These are phyloP conservation scores for Leptodirus hochenwartii DNA, from an alignment of 2,888 invertebrate species.

Conservation along the genomic window DNA sequence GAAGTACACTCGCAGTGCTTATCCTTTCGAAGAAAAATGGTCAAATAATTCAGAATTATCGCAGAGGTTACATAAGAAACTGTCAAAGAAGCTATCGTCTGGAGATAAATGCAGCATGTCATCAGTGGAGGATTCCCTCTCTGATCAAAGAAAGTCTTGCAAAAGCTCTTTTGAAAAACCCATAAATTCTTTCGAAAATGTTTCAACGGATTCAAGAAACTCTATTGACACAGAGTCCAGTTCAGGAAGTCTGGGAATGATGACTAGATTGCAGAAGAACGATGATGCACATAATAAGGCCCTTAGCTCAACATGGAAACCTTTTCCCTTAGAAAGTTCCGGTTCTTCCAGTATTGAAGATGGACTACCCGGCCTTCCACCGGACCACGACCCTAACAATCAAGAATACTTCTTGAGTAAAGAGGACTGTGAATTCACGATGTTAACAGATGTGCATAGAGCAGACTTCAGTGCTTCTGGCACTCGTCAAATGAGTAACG, in stretches of 20 bases:
- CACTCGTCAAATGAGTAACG: conserved; percentile 46
- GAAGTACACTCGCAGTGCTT: conserved; percentile 21
- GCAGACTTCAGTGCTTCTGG: conserved; percentile 32
- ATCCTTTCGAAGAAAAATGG: conserved; percentile 29
- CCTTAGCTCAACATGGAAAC: conserved; percentile 63
- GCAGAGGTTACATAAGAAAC: conserved; percentile 24
- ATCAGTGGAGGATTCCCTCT: conserved; percentile 23
- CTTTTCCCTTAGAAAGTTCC: conserved; percentile 69
- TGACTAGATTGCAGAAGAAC: conserved; percentile 34
- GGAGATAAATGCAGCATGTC: conserved; percentile 24
- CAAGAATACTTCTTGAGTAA: conserved; percentile 26
- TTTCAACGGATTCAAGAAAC: conserved; percentile 46
- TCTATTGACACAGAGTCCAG: conserved; percentile 60
- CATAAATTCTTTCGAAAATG: conserved; percentile 20
- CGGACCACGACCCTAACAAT: conserved; percentile 41
- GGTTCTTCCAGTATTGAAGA: conserved; percentile 76
- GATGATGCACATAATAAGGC: conserved; percentile 41
- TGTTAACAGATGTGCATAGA: conserved; percentile 22
- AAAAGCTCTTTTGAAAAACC: conserved; percentile 21
- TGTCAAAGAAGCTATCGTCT: conserved; percentile 25
- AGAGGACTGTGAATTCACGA: conserved; percentile 22
- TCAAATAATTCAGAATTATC: conserved; percentile 26
- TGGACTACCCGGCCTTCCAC: conserved; percentile 43
- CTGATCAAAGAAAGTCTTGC: conserved; percentile 16
- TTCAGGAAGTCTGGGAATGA: conserved; percentile 55